Evolutionary conservation across 2,113 vertebrate species (phyloP), one percentile per base, ranked within the genome.

Genomic region (Microtus oregoni): DNA sequence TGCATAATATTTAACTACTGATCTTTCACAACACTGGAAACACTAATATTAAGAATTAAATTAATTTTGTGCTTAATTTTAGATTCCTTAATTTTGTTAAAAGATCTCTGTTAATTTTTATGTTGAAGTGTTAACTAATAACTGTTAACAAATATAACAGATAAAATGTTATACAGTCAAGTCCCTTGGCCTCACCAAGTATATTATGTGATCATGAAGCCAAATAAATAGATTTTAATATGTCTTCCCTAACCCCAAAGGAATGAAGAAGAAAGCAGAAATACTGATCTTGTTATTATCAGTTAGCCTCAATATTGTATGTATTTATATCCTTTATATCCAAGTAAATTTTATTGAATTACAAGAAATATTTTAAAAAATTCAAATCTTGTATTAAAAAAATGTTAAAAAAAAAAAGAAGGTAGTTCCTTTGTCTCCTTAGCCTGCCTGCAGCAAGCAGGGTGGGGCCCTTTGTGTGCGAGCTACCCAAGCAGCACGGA

Each of bases 11-110:
- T 50, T 78, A 65, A 22, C n/a, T 58, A 41, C 73, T 24, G 32
- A 14, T 92, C 70, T 35, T 94, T 89, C 8, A 77, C 3, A 65
- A 0, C 6, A 47, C 7, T 63, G 70, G 17, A 82, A 95, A 67
- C 19, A 86, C 5, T 94, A 44, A 1, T 6, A 87, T 93, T 94
- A 28, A 83, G 32, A 58, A 95, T 20, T 61, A 90, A 91, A 83
- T 72, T 92, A 9, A 58, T 96, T 83, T 96, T 9, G 89, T 22
- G 26, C 83, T 89, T 93, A 30, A 17, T 88, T 95, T 96, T 81
- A 68, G 28, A 86, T 90, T 92, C 65, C 12, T 93, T 2, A 95
- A 5, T 90, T 92, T 88, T 94, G 47, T 17, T 83, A 58, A 90
- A 75, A 55, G 1, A 2, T 24, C 76, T 90, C 22, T 72, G 41